Evolutionary conservation across 1,140 invertebrate species (phyloP), one percentile per base, ranked within the genome.

Genomic region (Bombus waltoni): DNA sequence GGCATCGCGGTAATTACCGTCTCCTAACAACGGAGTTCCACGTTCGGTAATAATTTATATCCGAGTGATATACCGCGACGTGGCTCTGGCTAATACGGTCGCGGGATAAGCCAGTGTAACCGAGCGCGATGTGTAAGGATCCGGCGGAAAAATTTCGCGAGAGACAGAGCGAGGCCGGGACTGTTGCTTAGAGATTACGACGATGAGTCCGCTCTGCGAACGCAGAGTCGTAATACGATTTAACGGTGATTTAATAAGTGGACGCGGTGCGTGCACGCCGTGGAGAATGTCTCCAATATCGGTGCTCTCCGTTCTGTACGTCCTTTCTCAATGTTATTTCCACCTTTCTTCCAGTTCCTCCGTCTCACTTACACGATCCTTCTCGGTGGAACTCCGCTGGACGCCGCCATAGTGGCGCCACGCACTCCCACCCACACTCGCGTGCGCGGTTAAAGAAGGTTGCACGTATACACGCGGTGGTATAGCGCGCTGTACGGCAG

Each of bases 361-460:
- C 70, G 35, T 80, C 74, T 78, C 78, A 78, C 70, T 72, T 44
- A 47, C 66, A 47, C 74, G 72, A 89, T 87, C 85, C 53, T 81
- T 85, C 77, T 74, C 78, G 81, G 68, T 91, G 44, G 84, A 88
- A 87, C 92, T 88, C 92, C 83, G 90, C 87, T 93, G 93, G 93
- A 93, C 89, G 90, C 92, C 93, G 93, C 91, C 93, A 91, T 88
- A 72, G 83, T 94, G 93, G 93, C 93, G 93, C 93, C 93, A 93
- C 82, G 70, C 77, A 88, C 90, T 93, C 88, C 93, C 93, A 92
- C 93, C 92, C 89, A 91, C 91, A 88, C 90, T 87, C 75, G 53
- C 89, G 86, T 35, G 38, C 6, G 18, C 25, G 47, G 44, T 62
- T 77, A n/a, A 65, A 70, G 80, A 70, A 68, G 44, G 84, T 81